A percentile compares a stretch with the other conserved stretches of the same genome.
Evolutionary conservation across 2,113 vertebrate genomes (phyloP).

Genomic region (Pipra filicauda): DNA sequence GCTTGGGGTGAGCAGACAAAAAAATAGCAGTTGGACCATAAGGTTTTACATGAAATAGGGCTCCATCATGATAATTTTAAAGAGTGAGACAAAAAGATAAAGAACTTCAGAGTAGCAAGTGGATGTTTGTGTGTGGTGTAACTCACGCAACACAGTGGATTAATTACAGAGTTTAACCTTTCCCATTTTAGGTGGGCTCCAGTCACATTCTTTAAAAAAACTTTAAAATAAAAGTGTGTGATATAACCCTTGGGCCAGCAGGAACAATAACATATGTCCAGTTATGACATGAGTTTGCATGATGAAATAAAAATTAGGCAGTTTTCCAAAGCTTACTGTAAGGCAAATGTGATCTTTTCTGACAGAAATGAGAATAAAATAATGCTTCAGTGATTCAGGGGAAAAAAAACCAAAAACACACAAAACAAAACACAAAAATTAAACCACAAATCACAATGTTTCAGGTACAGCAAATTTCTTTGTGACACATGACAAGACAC

Average conservation of each 20-base stretch:
- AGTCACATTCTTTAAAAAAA: conserved; percentile 11
- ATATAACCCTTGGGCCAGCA: neutral
- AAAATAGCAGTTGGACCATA: neutral
- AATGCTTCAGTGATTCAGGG: neutral
- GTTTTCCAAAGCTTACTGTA: neutral
- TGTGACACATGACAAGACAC: neutral
- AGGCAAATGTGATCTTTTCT: neutral
- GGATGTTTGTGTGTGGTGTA: neutral
- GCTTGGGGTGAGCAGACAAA: neutral
- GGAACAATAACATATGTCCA: neutral
- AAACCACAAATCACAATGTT: neutral
- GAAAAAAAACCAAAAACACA: too few relatives aligned
- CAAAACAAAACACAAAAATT: neutral
- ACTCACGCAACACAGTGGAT: neutral
- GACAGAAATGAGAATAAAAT: neutral
- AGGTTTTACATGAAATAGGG: neutral
- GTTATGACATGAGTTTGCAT: neutral
- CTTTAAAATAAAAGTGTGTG: neutral
- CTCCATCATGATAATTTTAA: neutral
- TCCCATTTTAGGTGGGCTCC: neutral
- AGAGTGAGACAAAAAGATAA: neutral
- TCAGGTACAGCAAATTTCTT: neutral
- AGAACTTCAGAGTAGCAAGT: neutral
- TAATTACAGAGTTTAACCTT: conserved; percentile 33
- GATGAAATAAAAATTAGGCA: conserved; percentile 37